Base-by-base conservation (phyloP, 2,797 vertebrate species). In the Melanogrammus aeglefinus region DNA sequence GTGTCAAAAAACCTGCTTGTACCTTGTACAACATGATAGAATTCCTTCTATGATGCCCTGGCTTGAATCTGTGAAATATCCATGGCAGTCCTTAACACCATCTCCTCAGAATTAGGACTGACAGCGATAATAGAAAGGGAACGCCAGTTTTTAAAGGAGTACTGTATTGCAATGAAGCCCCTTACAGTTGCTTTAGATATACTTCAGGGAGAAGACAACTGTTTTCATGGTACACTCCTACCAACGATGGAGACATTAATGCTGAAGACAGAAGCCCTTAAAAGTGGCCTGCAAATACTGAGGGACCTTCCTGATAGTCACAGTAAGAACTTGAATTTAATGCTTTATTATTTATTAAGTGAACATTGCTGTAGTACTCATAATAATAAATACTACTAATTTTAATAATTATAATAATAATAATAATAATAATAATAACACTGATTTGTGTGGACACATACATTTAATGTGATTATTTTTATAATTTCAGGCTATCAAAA, bases 151-250 rank as follows among this genome's bases (percentile, higher is more conserved):
- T 47, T 47, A 47, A 47, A 47, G 31, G 77, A 86, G 14, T 84
- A 79, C 8, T 81, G 79, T 74, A 72, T 44, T 4, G 75, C 75
- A 0, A 77, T 83, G 80, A 82, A 79, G 78, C 81, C 82, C 35
- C 80, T 84, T 24, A 83, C 82, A 63, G 76, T 82, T 5, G 86
- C 79, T 1, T 44, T 81, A 6, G 81, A 87, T 33, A 77, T 83
- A 44, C 74, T 85, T n/a, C 82, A 78, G n/a, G 79, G 81, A 71
- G 79, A 85, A 41, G 76, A 80, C 4, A 75, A 83, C 21, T 80
- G 76, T 63, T 78, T 73, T 18, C 47, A 76, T 72, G 76, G 80
- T 8, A 80, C 78, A n/a, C 76, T 84, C 1, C 72, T 82, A 69
- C 78, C 83, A 21, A 78, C 77, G 38, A 8, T 83, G 57, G 75